Evolutionary conservation across 2,888 invertebrate genomes (phyloP).

Genomic region (Arctia plantaginis): DNA sequence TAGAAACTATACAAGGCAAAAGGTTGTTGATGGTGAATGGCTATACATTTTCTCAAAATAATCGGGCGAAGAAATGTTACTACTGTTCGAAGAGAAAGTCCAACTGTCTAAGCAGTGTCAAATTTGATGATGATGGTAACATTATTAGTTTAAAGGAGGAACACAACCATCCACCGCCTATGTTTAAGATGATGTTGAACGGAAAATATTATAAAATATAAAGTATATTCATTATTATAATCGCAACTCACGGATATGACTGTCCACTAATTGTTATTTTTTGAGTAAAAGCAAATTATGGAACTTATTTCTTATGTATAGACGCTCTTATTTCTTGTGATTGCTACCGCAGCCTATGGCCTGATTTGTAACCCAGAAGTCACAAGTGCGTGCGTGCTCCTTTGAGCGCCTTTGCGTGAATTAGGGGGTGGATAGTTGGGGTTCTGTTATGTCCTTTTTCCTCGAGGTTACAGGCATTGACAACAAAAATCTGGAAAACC

Average conservation of each 20-base stretch:
- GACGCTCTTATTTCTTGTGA: neutral
- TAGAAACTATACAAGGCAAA: conserved; percentile 20
- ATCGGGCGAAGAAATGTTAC: conserved; percentile 30
- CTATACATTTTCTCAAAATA: conserved; percentile 37
- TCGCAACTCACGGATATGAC: neutral
- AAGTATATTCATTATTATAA: neutral
- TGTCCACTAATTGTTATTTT: too few relatives aligned
- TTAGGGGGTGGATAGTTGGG: too few relatives aligned
- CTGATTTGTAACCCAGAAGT: too few relatives aligned
- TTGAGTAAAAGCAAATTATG: too few relatives aligned
- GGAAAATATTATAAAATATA: conserved; percentile 22
- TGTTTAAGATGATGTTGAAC: conserved; percentile 8
- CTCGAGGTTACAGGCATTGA: neutral
- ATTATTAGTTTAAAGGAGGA: conserved; percentile 16
- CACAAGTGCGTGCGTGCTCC: too few relatives aligned
- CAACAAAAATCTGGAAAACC: neutral
- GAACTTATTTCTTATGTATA: too few relatives aligned
- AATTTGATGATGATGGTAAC: conserved; percentile 25
- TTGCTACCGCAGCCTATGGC: too few relatives aligned
- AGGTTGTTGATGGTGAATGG: conserved; percentile 36
- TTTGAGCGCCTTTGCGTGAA: too few relatives aligned
- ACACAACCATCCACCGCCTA: conserved; percentile 22
- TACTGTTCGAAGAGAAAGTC: conserved; percentile 47
- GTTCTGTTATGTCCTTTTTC: too few relatives aligned
- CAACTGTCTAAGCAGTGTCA: conserved; percentile 43